Conservation (phyloP, 2,888 invertebrate species). For the Seira sanloemensis region DNA sequence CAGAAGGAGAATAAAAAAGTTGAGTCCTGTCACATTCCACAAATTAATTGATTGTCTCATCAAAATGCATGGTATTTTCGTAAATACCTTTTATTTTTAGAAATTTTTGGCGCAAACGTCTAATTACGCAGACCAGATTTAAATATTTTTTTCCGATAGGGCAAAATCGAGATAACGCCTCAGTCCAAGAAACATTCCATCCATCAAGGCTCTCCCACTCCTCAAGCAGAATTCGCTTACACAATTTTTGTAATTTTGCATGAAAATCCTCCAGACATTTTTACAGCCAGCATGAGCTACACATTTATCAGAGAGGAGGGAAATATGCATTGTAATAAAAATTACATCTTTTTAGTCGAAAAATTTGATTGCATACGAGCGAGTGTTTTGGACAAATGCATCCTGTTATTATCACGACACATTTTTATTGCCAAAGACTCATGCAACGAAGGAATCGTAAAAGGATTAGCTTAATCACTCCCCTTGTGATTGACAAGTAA, state of each 20-base stretch:
- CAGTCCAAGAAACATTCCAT: neutral
- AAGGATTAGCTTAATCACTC: neutral
- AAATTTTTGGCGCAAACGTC: neutral
- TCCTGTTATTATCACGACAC: slow-evolving; percentile 9
- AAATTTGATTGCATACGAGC: neutral
- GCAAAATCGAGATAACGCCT: neutral
- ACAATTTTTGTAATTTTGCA: neutral
- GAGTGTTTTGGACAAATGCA: neutral
- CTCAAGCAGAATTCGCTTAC: slow-evolving; percentile 3
- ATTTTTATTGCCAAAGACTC: neutral
- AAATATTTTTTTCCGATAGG: neutral
- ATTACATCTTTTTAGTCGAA: too few relatives aligned
- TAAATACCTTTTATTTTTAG: neutral
- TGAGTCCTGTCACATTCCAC: neutral
- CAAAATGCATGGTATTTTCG: slow-evolving; percentile 5
- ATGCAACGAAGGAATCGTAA: neutral
- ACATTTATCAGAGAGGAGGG: neutral
- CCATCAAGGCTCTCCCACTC: neutral
- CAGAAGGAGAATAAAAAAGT: too few relatives aligned
- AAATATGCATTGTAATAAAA: too few relatives aligned
- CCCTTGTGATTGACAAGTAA: neutral
- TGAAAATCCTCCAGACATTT: slow-evolving; percentile 7
- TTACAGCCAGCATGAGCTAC: neutral
- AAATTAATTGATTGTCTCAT: neutral
- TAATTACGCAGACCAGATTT: neutral